Evolutionary conservation across 2,888 invertebrate genomes (phyloP), one percentile per base, ranked within the genome.

Genomic region (Masnerella sp.): DNA sequence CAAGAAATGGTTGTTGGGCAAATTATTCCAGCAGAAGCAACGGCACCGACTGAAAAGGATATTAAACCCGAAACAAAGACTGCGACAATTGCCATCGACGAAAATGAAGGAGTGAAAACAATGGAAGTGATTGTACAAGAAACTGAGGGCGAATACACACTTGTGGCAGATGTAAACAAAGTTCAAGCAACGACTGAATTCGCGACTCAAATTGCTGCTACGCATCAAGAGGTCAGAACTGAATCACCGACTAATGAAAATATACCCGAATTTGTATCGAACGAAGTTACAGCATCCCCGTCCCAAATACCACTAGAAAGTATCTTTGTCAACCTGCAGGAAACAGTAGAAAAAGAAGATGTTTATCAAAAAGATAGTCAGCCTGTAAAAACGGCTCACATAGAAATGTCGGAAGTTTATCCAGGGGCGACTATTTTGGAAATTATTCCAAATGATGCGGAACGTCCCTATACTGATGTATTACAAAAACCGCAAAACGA

Each of bases 11-110:
- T 90, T 56, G 86, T 91, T 5, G 89, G 89, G 42, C 90, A 91
- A 82, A 87, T 89, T n/a, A 77, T 90, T 34, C 76, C 86, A n/a
- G 87, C 84, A 38, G 94, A 94, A 85, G 89, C 89, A 72, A 79
- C 90, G 70, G 87, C 87, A 81, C 85, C 88, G 22, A 86, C 90
- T 30, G 81, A 82, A 45, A 77, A 84, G 14, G 84, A 85, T 15
- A 81, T 85, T 45, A 80, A 82, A 76, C 88, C 89, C 0, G 87
- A 87, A 11, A 75, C 78, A 2, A 89, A 86, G 75, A 88, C 74
- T 17, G 90, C 90, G 2, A 86, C 87, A 32, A 61, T 90, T 1
- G 82, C 80, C 52, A 69, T 88, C 45, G 73, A 88, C 78, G 83
- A 89, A 80, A 83, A 86, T 38, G 89, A 90, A 83, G 86, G 90